Evolutionary conservation across 1,140 invertebrate genomes (phyloP).

Genomic region (Bombus confusus): DNA sequence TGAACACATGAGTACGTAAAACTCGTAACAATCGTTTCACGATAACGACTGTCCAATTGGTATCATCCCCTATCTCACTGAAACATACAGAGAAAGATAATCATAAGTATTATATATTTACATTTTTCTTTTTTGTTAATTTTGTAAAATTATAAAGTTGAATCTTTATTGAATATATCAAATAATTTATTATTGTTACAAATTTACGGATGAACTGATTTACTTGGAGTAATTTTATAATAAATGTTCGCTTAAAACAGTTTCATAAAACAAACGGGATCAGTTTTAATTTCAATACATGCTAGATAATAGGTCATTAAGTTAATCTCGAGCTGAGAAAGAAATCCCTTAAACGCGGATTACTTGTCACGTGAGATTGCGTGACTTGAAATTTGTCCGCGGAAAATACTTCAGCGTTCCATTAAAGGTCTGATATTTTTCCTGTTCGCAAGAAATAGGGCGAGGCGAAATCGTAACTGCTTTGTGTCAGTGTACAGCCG

Average conservation of each 20-base stretch:
- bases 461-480: not conserved
- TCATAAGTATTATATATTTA: not conserved
- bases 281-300: not conserved
- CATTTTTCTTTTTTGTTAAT: not conserved
- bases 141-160: not conserved
- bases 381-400: conserved; percentile 11
- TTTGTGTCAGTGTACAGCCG: not conserved
- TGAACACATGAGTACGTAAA: conserved; percentile 76
- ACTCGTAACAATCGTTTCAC: conserved; percentile 66
- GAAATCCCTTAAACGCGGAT: not conserved
- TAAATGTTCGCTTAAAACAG: not conserved
- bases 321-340: not conserved
- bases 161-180: not conserved
- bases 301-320: not conserved
- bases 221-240: not conserved
- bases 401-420: not conserved
- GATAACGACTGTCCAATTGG: conserved; percentile 65
- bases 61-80: conserved; percentile 41
- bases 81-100: not conserved
- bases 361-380: conserved; percentile 5
- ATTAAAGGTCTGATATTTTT: conserved; percentile 14
- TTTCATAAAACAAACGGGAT: not conserved
- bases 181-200: not conserved
- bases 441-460: conserved; percentile 25
- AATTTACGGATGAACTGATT: not conserved